Base-by-base conservation (phyloP, 1,140 invertebrate species). In the Drosophila arizonae region DNA sequence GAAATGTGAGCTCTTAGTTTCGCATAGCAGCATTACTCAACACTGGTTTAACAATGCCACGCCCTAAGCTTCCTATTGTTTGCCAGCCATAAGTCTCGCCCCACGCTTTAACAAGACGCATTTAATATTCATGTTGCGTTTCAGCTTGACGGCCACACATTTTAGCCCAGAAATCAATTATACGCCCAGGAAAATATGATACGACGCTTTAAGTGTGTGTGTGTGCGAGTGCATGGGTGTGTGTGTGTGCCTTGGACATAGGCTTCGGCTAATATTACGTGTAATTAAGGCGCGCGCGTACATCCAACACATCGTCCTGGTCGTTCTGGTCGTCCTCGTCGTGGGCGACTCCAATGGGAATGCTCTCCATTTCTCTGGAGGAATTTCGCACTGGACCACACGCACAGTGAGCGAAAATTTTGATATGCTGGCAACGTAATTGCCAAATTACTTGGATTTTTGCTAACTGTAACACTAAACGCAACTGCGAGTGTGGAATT, bases 151-250 rank as follows among this genome's bases (percentile, higher is more conserved):
- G 58, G 61, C 24, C 57, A 51, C 68, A 63, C 82, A 77, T 72
- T 81, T 79, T 76, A 54, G 60, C 79, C 81, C 80, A 88, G 82
- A 87, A 88, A 87, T 87, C 82, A 87, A 88, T 87, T 87, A 87
- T 88, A 76, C 66, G 72, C 61, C 66, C 55, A 69, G 28, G 63
- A 87, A 87, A 87, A 87, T 87, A 87, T 86, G 82, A 88, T 77
- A 61, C 61, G 43, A 43, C 45, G 17, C 26, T 15, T 45, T 24
- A 1, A 15, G 9, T 68, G 24, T 55, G 15, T 33, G 24, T 43
- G 36, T 39, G 21, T 36, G 46, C 21, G 21, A 24, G 24, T 43
- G 36, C 17, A 17, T 24, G 21, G 2, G 21, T 17, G 41, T 21
- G 21, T 45, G 52, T 36, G 15, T 41, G 48, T 28, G 28, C 36